phyloP scores from a whole-genome alignment of 2,888 invertebrate species.

The Torymus aiolomorphi region DNA sequence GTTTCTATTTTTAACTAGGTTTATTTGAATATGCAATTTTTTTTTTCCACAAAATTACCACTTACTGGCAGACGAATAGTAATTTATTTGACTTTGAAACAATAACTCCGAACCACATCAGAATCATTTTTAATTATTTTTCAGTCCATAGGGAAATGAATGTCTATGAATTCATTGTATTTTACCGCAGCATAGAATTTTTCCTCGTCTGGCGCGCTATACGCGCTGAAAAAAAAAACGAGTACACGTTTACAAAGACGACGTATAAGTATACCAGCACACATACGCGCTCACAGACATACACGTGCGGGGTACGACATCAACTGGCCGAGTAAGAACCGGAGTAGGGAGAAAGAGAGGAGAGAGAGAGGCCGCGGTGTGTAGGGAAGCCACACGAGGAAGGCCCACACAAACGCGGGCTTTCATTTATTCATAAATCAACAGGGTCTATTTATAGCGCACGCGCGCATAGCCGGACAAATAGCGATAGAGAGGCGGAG shows the following conservation, averaged over 20 bases:
- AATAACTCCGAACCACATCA: no score
- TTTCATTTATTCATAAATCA: constrained; percentile 75
- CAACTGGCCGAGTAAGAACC: neutral
- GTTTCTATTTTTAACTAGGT: no score
- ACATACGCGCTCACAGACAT: constrained; percentile 1
- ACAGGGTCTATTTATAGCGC: constrained; percentile 72
- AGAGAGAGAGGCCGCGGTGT: constrained; percentile 19
- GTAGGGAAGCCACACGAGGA: constrained; percentile 28
- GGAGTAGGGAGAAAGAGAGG: constrained; percentile 28
- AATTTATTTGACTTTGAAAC: no score
- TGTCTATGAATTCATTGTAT: no score
- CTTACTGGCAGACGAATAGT: no score
- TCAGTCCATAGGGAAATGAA: no score
- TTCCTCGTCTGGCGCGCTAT: no score
- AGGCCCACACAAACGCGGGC: constrained; percentile 61
- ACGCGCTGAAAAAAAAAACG: neutral
- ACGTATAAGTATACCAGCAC: neutral
- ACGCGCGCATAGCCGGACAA: constrained; percentile 64
- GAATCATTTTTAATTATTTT: no score
- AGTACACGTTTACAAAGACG: no score
- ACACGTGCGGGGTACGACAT: neutral
- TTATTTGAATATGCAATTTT: no score
- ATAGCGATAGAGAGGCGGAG: constrained; percentile 70
- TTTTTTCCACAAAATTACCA: no score
- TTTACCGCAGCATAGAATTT: no score